Evolutionary conservation across 2,113 vertebrate genomes (phyloP).

Genomic region (Pipa parva): DNA sequence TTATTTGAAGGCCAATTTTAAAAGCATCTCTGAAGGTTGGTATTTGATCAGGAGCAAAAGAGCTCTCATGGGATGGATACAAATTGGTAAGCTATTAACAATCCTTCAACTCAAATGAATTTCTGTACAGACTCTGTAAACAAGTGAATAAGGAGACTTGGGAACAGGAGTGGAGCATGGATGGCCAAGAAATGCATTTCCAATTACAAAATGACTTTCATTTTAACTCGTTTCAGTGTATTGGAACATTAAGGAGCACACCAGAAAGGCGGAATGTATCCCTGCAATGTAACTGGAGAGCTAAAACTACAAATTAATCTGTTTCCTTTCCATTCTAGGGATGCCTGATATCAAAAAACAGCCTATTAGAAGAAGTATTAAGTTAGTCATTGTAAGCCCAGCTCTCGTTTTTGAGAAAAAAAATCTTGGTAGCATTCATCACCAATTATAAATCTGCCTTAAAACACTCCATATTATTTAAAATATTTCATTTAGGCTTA

Average conservation of each 20-base stretch:
- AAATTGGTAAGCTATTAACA: constrained; percentile 40
- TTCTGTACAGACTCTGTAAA: constrained; percentile 37
- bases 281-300: constrained; percentile 7
- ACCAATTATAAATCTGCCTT: no score
- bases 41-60: constrained; percentile 20
- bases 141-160: constrained; percentile 28
- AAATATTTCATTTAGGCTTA: no score
- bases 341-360: not conserved
- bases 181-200: constrained; percentile 17
- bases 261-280: not conserved
- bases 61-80: constrained; percentile 27
- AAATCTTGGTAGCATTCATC: no score
- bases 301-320: constrained; percentile 16
- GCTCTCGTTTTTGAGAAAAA: no score
- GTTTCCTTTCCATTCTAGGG: not conserved
- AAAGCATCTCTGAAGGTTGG: constrained; percentile 26
- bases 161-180: not conserved
- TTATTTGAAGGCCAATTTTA: constrained; percentile 29
- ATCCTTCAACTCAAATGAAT: constrained; percentile 39
- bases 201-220: constrained; percentile 26
- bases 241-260: not conserved
- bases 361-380: no score
- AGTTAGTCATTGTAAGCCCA: no score
- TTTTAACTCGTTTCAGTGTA: constrained; percentile 14
- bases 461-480: no score